Conservation (phyloP, 2,113 vertebrate species). For the Grammomys surdaster region DNA sequence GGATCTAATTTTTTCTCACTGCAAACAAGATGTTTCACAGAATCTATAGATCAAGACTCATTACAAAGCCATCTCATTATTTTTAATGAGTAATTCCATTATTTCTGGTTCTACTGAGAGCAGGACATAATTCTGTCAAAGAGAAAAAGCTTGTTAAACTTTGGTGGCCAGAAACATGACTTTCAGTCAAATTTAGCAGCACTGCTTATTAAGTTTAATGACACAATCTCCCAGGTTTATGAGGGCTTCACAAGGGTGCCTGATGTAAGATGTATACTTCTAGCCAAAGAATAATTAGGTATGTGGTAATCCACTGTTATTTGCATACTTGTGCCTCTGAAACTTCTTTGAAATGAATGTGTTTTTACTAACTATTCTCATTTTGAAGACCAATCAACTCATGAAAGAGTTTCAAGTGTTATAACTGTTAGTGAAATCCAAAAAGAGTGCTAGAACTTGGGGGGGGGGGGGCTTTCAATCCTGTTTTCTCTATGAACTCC, state of each 20-base stretch:
- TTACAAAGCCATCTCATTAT: constrained; percentile 87
- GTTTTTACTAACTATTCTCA: constrained; percentile 33
- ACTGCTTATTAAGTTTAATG: constrained; percentile 72
- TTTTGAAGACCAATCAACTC: background rate
- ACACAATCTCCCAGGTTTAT: constrained; percentile 20
- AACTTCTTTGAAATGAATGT: constrained; percentile 47
- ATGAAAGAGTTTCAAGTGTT: background rate
- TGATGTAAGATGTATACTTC: background rate
- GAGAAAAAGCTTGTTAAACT: constrained; percentile 82
- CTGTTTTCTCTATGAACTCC: background rate
- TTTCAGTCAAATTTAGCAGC: constrained; percentile 71
- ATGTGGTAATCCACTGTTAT: background rate
- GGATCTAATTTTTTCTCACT: constrained; percentile 85
- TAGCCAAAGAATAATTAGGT: background rate
- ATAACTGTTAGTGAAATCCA: background rate
- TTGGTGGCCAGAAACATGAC: constrained; percentile 76
- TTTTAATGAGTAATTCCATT: constrained; percentile 89
- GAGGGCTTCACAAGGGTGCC: background rate
- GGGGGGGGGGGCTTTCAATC: background rate
- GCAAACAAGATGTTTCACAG: constrained; percentile 84
- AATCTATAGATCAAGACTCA: constrained; percentile 85
- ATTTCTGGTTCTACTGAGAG: constrained; percentile 84
- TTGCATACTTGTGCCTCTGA: background rate
- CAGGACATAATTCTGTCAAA: constrained; percentile 77
- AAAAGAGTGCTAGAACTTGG: background rate